Percentiles rank a stretch among this genome's conserved stretches.
phyloP scores from a whole-genome alignment of 2,113 vertebrate genomes.

The Zosterops hypoxanthus region DNA sequence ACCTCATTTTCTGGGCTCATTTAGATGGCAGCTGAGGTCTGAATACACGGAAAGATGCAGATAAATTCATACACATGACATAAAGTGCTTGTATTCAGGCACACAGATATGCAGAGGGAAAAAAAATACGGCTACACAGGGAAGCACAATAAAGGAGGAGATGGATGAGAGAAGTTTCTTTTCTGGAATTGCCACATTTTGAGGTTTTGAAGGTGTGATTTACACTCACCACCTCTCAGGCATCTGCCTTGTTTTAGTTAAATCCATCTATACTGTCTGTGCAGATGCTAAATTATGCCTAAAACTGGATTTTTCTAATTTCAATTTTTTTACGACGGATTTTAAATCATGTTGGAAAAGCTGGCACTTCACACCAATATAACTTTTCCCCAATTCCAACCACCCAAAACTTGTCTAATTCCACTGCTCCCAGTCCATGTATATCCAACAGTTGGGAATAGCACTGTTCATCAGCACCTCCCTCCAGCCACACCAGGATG shows the following conservation, averaged over 20 bases:
- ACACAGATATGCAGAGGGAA: not conserved
- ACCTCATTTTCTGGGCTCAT: not conserved
- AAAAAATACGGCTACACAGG: not conserved
- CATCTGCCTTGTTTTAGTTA: not conserved
- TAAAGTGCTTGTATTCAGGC: not conserved
- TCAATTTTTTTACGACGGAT: not conserved
- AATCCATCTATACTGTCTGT: not conserved
- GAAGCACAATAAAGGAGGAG: not conserved
- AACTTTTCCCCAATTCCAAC: not conserved
- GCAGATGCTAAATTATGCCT: not conserved
- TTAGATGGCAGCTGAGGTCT: not conserved
- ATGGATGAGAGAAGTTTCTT: not conserved
- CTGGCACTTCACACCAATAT: not conserved
- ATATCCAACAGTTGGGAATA: accelerated
- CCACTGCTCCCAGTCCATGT: not conserved
- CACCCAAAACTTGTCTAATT: not conserved
- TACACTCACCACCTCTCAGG: not conserved
- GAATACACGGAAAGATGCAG: not conserved
- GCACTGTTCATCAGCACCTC: not conserved
- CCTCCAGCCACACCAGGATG: not conserved
- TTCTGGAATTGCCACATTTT: not conserved
- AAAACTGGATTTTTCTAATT: not conserved
- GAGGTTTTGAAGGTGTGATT: not conserved
- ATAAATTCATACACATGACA: not conserved
- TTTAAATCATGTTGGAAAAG: not conserved